Evolutionary conservation across 1,140 invertebrate species (phyloP), one percentile per base, ranked within the genome.

Genomic region (Zaprionus gabonicus): DNA sequence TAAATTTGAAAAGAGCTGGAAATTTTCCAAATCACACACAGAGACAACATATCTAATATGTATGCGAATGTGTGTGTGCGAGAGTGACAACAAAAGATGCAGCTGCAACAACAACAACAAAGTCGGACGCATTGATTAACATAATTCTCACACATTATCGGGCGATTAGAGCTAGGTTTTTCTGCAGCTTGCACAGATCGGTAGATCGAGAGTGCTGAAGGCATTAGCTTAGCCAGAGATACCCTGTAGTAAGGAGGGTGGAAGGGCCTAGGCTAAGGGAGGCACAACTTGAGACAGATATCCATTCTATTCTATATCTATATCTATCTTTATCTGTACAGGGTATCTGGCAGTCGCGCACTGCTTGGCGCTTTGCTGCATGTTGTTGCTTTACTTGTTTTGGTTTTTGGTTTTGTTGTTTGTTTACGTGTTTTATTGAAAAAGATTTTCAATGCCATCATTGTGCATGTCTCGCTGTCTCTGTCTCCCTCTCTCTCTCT

Each of bases 371-470:
- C 28, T n/a, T 17, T 10, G 17, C n/a, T 28, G 6, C 6, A 4
- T 53, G 51, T 31, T 76, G 72, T 67, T 58, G 60, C 71, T 65
- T 80, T 75, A 77, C 77, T 77, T 87, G 71, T 82, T 86, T 81
- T 65, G 71, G 60, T 79, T 79, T 80, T 63, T 23, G 75, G 78
- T 88, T 80, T 78, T 88, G 78, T 88, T 87, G 81, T 84, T 87
- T 87, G 84, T 87, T 87, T 87, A 87, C 81, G 85, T 87, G 85
- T 87, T 87, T 87, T 87, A 87, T 87, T 87, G 84, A 87, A 87
- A 88, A 90, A 84, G 85, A 88, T 90, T 88, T 88, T 88, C 85
- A 88, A 88, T 88, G 85, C 85, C 85, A 88, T 88, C 84, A 78
- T 84, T 84, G 74, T 86, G 79, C 82, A 80, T 57, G 57, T 68